These are phyloP conservation scores for Ellobium chinense DNA, from an alignment of 2,888 invertebrate species.

Conservation along the genomic window DNA sequence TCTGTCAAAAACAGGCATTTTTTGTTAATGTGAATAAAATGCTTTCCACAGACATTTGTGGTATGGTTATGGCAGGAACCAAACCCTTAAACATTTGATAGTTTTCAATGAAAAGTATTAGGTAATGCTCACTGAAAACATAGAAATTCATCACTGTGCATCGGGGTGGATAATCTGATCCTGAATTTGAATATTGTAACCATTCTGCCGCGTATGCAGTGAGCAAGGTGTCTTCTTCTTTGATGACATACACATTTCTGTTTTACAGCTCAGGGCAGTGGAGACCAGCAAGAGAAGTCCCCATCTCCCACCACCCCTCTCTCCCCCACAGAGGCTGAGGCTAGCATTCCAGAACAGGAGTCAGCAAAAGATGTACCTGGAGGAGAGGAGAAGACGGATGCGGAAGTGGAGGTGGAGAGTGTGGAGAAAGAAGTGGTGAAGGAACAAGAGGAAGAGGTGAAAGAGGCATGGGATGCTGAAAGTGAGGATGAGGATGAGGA, in stretches of 20 bases:
- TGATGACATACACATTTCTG: not conserved
- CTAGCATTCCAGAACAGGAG: not conserved
- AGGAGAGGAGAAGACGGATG: conserved; percentile 45
- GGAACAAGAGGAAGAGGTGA: conserved; percentile 40
- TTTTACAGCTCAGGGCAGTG: not conserved
- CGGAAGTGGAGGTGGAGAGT: conserved; percentile 7
- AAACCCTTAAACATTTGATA: too few species aligned
- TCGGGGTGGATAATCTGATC: too few species aligned
- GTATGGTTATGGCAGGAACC: too few species aligned
- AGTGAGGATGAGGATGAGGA: conserved; percentile 74
- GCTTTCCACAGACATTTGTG: too few species aligned
- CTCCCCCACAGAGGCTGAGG: conserved; percentile 53
- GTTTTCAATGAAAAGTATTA: too few species aligned
- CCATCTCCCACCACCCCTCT: conserved; percentile 52
- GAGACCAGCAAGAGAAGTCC: conserved; percentile 42
- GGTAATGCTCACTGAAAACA: too few species aligned
- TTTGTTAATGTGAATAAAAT: too few species aligned
- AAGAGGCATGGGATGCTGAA: conserved; percentile 78
- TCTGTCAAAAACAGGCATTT: too few species aligned
- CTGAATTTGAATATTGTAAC: too few species aligned
- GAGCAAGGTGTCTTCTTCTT: conserved; percentile 5
- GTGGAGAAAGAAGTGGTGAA: conserved; percentile 41
- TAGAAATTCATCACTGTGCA: too few species aligned
- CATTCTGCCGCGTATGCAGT: too few species aligned
- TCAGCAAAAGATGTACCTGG: conserved; percentile 5